Base-by-base conservation (phyloP, 2,797 vertebrate species). In the Xiphorhynchus erythropygius region DNA sequence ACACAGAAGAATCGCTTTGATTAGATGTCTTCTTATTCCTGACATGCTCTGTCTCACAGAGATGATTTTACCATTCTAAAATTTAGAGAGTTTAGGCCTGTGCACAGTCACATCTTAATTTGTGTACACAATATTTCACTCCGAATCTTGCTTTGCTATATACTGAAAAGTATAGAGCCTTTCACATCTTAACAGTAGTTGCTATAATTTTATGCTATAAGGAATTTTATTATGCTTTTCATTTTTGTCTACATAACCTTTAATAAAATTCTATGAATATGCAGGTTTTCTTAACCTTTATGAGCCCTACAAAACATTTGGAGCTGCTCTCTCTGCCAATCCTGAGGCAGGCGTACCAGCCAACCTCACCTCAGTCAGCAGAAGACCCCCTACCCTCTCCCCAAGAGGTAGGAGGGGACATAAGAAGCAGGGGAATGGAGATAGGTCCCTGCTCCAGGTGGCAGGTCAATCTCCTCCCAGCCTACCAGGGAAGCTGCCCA, bases 381-480 rank as follows among this genome's bases (percentile, higher is more conserved):
- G 27, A 62, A 56, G 32, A 50, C 18, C 5, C 16, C 53, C 60
- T 17, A 32, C 13, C 7, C 13, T 63, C 11, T 2, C 7, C 23
- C 22, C 11, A 69, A 50, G 1, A 37, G 9, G 28, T 17, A 76
- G 49, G n/a, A 89, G 9, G 11, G 7, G 16, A 69, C n/a, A 13
- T 49, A 63, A 69, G 35, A 76, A 24, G 49, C 6, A 35, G 15
- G 16, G 53, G 23, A 82, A 68, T 24, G 32, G 8, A 49, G 13
- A 18, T 6, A 56, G 23, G 6, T 8, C 10, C 10, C 18, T 32
- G 15, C 11, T 47, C 1, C 0, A 17, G 15, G 8, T 22, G 5
- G 11, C 63, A 56, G 42, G 16, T 44, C 11, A 59, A 73, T 65
- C 11, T 17, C 24, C 28, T 79, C 44, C 37, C n/a, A 42, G 4